Conservation (phyloP, 2,113 vertebrate species). For the Sinocyclocheilus anophthalmus region DNA sequence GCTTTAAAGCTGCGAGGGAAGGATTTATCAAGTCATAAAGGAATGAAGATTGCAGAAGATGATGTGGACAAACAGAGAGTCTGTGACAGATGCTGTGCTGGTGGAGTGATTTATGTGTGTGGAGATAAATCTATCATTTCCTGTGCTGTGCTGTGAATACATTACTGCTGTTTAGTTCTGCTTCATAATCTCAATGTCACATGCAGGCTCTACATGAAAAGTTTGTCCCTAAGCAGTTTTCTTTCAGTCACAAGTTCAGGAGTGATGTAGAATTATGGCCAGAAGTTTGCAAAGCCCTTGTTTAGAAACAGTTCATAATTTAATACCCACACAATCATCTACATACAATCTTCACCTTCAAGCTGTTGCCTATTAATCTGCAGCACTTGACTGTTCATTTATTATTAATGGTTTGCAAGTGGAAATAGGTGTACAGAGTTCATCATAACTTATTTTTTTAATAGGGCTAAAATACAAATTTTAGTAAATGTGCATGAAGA, state of each 20-base stretch:
- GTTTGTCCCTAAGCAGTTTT: background rate
- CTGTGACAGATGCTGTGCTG: constrained; percentile 30
- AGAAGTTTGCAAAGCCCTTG: background rate
- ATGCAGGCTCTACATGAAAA: background rate
- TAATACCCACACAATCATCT: background rate
- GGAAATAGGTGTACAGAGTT: background rate
- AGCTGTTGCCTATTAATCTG: background rate
- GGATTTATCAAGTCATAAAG: constrained; percentile 40
- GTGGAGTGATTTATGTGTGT: constrained; percentile 45
- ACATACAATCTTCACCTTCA: background rate
- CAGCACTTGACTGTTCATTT: background rate
- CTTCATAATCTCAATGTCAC: constrained; percentile 31
- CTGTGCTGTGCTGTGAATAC: constrained; percentile 45
- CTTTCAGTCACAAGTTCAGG: background rate
- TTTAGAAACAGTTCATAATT: background rate
- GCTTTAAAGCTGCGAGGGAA: constrained; percentile 18
- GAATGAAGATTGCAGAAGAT: constrained; percentile 44
- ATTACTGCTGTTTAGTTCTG: constrained; percentile 23
- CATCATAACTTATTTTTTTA: background rate
- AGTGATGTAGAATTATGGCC: background rate
- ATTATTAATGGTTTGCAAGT: background rate
- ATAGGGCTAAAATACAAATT: background rate
- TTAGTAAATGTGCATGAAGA: too few species aligned
- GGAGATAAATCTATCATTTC: constrained; percentile 63
- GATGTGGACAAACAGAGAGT: constrained; percentile 26